These are phyloP conservation scores for Chloropsis hardwickii DNA, from an alignment of 2,113 vertebrate genomes.

Conservation along the genomic window DNA sequence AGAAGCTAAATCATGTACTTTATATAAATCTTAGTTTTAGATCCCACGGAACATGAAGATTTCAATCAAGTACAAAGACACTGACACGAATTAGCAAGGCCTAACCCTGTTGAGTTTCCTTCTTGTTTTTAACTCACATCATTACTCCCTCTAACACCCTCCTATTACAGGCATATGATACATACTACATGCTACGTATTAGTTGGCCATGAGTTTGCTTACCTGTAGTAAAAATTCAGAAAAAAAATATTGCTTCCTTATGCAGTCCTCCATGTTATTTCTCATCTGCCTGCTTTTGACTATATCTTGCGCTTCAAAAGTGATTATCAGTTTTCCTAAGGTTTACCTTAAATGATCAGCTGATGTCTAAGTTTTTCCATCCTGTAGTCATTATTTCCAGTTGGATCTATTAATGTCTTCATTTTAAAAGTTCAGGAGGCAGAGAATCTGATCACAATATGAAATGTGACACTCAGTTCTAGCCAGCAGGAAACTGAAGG, in stretches of 20 bases:
- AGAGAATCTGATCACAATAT: neutral
- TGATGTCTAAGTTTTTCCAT: neutral
- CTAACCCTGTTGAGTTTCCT: neutral
- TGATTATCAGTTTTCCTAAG: neutral
- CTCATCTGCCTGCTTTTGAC: neutral
- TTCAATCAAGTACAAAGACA: neutral
- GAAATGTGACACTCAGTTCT: neutral
- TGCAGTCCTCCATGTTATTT: neutral
- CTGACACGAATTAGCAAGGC: neutral
- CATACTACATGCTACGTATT: rapidly evolving
- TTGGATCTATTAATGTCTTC: neutral
- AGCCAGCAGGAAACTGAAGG: neutral
- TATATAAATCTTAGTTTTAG: neutral
- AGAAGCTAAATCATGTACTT: neutral
- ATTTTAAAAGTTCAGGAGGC: neutral
- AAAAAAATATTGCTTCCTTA: neutral
- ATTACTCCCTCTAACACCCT: neutral
- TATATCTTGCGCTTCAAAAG: neutral
- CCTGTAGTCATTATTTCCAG: neutral
- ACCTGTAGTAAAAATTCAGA: neutral
- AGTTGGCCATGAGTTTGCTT: neutral
- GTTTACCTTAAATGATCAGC: neutral
- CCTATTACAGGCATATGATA: neutral
- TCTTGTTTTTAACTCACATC: neutral
- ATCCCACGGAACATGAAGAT: neutral